These are phyloP conservation scores for Muricea muricata DNA, from an alignment of 92 coral and sea anemone species.

Conservation along the genomic window DNA sequence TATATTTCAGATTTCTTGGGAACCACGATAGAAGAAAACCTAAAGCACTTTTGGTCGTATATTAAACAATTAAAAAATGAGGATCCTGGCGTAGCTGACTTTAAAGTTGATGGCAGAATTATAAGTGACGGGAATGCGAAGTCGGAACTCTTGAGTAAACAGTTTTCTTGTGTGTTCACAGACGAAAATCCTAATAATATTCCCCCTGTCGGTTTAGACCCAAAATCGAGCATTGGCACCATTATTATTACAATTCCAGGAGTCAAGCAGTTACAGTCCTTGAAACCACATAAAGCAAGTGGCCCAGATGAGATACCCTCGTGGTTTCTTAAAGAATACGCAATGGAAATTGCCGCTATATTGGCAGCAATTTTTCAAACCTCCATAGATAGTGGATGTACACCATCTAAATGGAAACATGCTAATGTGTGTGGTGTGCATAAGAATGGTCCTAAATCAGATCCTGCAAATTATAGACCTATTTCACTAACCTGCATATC, in stretches of 20 bases:
- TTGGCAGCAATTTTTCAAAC: slow-evolving; percentile 52
- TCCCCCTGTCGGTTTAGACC: slow-evolving; percentile 33
- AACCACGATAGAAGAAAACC: slow-evolving; percentile 7
- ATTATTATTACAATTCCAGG: slow-evolving; percentile 41
- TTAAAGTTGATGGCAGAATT: slow-evolving; percentile 53
- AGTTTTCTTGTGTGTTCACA: slow-evolving; percentile 61
- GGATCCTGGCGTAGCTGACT: slow-evolving; percentile 63
- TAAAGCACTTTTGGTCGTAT: slow-evolving; percentile 5
- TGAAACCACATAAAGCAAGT: slow-evolving; percentile 56
- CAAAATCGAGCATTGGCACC: slow-evolving; percentile 44
- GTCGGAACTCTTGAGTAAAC: slow-evolving; percentile 53
- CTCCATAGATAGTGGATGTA: slow-evolving; percentile 43
- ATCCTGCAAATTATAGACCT: slow-evolving; percentile 57
- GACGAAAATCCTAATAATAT: slow-evolving; percentile 42
- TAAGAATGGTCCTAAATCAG: slow-evolving; percentile 63
- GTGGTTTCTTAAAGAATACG: slow-evolving; percentile 65
- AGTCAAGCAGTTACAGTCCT: slow-evolving; percentile 51
- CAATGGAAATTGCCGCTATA: slow-evolving; percentile 49
- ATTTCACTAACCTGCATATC: slow-evolving; percentile 51
- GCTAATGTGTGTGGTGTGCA: slow-evolving; percentile 55
- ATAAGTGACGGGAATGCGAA: slow-evolving; percentile 51
- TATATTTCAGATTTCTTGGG: slow-evolving; percentile 31
- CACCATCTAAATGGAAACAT: slow-evolving; percentile 61
- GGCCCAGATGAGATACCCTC: slow-evolving; percentile 74
- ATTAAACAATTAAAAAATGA: slow-evolving; percentile 57